phyloP scores from a whole-genome alignment of 2,888 invertebrate genomes.

The Tribolium freemani region DNA sequence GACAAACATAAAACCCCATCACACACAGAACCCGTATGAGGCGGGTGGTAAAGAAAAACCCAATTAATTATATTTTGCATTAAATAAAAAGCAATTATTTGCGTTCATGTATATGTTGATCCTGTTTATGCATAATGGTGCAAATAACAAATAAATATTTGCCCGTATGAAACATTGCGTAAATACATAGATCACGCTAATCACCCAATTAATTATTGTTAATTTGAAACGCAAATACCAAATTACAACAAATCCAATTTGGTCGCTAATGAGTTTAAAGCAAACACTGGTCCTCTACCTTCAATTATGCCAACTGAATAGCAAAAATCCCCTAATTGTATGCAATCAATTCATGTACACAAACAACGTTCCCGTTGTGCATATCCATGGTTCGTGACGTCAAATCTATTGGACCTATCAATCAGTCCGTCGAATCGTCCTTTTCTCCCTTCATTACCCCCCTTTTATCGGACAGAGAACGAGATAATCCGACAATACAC shows the following conservation, averaged over 20 bases:
- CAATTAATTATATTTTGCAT: constrained; percentile 5
- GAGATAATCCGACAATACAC: constrained; percentile 8
- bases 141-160: constrained; percentile 53
- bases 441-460: background rate
- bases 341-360: constrained; percentile 59
- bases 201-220: constrained; percentile 67
- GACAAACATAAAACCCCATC: background rate
- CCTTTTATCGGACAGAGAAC: background rate
- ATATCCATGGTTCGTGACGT: constrained; percentile 55
- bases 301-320: constrained; percentile 55
- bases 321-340: constrained; percentile 62
- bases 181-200: constrained; percentile 65
- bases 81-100: constrained; percentile 35
- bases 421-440: constrained; percentile 32
- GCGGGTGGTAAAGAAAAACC: background rate
- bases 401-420: constrained; percentile 48
- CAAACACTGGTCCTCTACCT: constrained; percentile 61
- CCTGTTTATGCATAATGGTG: constrained; percentile 52
- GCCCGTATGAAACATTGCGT: constrained; percentile 50
- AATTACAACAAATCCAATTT: constrained; percentile 66
- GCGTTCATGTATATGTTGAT: constrained; percentile 24
- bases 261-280: constrained; percentile 66
- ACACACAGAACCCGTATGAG: background rate
- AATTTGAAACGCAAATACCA: constrained; percentile 67
- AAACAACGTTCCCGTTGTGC: constrained; percentile 49